Percentiles rank a stretch among this genome's conserved stretches.
phyloP scores from a whole-genome alignment of 2,888 invertebrate genomes.

The Pycnomerus fuliginosus region DNA sequence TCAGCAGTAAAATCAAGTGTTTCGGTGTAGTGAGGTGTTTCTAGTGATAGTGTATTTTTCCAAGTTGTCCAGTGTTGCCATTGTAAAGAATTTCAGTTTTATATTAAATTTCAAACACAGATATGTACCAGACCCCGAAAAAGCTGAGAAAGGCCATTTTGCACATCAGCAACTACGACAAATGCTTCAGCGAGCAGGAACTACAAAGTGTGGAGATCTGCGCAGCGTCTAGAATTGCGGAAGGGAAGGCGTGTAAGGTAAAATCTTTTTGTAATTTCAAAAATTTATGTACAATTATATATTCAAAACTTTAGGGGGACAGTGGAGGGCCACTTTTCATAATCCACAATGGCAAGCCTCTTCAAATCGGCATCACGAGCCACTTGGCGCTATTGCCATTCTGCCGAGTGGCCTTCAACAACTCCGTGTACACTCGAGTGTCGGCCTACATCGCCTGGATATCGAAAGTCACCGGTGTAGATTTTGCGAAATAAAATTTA shows the following conservation, averaged over 20 bases:
- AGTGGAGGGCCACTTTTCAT: constrained; percentile 48
- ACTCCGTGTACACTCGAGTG: constrained; percentile 49
- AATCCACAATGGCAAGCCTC: constrained; percentile 29
- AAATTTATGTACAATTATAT: not conserved
- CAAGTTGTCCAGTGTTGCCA: too few species aligned
- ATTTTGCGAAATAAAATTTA: constrained; percentile 41
- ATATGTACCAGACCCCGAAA: constrained; percentile 43
- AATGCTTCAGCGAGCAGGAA: constrained; percentile 40
- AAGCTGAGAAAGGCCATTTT: constrained; percentile 45
- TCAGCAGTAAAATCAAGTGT: too few species aligned
- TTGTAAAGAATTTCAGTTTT: too few species aligned
- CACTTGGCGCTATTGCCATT: constrained; percentile 46
- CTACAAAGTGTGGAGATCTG: constrained; percentile 40
- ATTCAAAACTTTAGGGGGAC: constrained; percentile 43
- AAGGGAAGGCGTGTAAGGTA: constrained; percentile 51
- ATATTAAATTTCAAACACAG: too few species aligned
- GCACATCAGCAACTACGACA: constrained; percentile 42
- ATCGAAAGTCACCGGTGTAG: constrained; percentile 43
- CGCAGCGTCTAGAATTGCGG: constrained; percentile 45
- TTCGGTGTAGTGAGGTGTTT: too few species aligned
- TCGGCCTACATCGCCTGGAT: constrained; percentile 48
- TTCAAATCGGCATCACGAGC: constrained; percentile 50
- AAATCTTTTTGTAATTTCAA: constrained; percentile 1
- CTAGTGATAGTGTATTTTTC: too few species aligned
- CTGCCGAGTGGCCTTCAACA: constrained; percentile 47